Evolutionary conservation across 2,888 invertebrate genomes (phyloP), one percentile per base, ranked within the genome.

Genomic region (Taenaris catops): DNA sequence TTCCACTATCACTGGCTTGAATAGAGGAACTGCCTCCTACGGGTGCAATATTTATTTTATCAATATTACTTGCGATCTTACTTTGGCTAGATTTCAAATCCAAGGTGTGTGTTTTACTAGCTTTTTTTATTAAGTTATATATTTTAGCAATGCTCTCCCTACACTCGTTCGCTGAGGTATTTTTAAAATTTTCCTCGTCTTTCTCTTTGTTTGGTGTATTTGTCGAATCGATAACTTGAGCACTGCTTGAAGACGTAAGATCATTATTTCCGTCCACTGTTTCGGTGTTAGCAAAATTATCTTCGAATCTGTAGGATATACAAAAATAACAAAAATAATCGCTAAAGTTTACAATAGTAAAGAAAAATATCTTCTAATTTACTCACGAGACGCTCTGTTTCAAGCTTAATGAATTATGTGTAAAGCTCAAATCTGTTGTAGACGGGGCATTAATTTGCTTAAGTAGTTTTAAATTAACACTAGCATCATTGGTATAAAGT

Each of bases 131-230:
- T 24, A 86, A 60, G 41, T 62, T 55, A 43, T 81, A 83, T 44
- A 84, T 63, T 59, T 78, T 74, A 26, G 81, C 74, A 34, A 84
- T 81, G 47, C 75, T 81, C 51, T 72, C 73, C 46, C 70, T 66
- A 37, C 75, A 81, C 50, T 76, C 71, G 2, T 68, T 31, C 3
- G 70, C 42, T 5, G 60, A 41, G 1, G 48, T 43, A 0, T 29
- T 38, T 63, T 69, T 2, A 37, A 3, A 6, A 49, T 25, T 16
- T 28, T 34, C 17, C 9, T 17, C 20, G 44, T 53, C 6, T 51
- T 43, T 7, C 24, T 33, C 29, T 21, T 18, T 16, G 36, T 44
- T 45, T 3, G 40, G 46, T 3, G 54, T 44, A 42, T 63, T 64
- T 2, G 41, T 28, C 4, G 63, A 55, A n/a, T 51, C 55, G 25